Conservation (phyloP, 1,140 invertebrate genomes). For the Zelostemma sp. region DNA sequence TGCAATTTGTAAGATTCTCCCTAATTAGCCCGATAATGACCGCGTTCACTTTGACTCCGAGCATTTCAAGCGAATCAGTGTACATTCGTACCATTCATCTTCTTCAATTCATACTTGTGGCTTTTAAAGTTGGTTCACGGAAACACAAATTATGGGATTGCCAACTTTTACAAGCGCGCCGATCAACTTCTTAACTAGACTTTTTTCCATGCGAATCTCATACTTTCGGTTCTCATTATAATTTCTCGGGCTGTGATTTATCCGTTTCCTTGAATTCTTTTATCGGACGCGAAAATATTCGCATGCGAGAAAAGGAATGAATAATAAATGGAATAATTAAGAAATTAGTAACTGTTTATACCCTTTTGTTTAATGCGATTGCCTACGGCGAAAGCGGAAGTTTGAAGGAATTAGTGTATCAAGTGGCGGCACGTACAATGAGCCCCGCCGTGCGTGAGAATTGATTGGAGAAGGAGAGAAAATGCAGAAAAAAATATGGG, state of each 20-base stretch:
- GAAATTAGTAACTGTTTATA: constrained; percentile 44
- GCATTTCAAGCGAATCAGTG: constrained; percentile 32
- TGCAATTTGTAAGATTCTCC: constrained; percentile 43
- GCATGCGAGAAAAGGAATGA: no score
- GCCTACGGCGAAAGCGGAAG: constrained; percentile 34
- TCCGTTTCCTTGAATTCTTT: no score
- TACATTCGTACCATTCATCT: constrained; percentile 38
- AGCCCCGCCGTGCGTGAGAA: constrained; percentile 38
- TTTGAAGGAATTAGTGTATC: constrained; percentile 45
- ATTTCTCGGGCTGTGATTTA: no score
- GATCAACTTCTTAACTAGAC: background rate
- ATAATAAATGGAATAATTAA: constrained; percentile 40
- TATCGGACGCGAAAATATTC: no score
- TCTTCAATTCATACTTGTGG: constrained; percentile 33
- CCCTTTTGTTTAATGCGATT: constrained; percentile 35
- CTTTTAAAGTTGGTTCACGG: constrained; percentile 23
- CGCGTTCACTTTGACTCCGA: constrained; percentile 42
- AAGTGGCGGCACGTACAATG: constrained; percentile 44
- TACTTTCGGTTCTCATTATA: no score
- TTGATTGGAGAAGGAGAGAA: constrained; percentile 45
- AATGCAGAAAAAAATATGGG: constrained; percentile 45
- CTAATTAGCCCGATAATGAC: constrained; percentile 47
- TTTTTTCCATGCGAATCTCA: background rate
- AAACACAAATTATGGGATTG: constrained; percentile 30
- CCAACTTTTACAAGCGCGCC: constrained; percentile 24